Evolutionary conservation across 2,797 vertebrate species (phyloP).

Genomic region (Emys orbicularis): DNA sequence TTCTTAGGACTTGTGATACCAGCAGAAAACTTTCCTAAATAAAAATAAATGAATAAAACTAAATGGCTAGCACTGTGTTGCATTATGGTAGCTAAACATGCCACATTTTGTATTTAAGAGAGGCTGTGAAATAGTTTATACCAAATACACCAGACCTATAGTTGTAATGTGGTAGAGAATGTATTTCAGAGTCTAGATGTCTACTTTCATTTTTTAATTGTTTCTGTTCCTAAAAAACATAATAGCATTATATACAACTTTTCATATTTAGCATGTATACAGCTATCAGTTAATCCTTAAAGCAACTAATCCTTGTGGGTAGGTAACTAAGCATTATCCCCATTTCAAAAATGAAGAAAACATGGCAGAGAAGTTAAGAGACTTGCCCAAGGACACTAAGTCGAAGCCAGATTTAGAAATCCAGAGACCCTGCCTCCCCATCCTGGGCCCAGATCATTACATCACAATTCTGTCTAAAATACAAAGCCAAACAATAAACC

Average conservation of each 20-base stretch:
- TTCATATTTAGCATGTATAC: neutral
- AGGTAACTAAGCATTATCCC: neutral
- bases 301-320: neutral
- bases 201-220: neutral
- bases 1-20: neutral
- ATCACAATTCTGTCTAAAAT: neutral
- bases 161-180: fast-evolving
- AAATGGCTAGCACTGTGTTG: neutral
- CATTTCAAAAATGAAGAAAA: neutral
- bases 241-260: fast-evolving
- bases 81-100: neutral
- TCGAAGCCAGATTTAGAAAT: neutral
- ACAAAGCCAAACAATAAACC: neutral
- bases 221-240: neutral
- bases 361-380: neutral
- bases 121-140: neutral
- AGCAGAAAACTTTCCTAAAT: neutral
- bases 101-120: neutral
- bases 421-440: neutral
- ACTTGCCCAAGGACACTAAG: neutral
- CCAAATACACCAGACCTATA: neutral
- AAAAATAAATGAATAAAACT: neutral
- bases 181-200: neutral
- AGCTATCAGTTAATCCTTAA: neutral
- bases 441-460: neutral